phyloP scores from a whole-genome alignment of 2,797 vertebrate species.

The Etheostoma nigrum region DNA sequence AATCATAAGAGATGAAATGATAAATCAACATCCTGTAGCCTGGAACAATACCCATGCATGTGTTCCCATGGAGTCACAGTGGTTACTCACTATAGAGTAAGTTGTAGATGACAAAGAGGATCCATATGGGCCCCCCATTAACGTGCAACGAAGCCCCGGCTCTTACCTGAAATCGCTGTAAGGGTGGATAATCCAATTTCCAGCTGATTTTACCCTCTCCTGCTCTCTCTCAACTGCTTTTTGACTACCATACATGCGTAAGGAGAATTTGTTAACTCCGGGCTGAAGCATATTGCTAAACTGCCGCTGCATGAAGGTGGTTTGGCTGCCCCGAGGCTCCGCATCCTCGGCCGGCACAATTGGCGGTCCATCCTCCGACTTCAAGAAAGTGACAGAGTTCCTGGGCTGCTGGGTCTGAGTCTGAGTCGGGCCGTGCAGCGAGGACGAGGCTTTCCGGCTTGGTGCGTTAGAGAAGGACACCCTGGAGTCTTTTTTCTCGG shows the following conservation, averaged over 20 bases:
- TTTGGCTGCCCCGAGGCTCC: slow-evolving; percentile 89
- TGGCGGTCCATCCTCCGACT: slow-evolving; percentile 86
- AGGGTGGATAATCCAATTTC: slow-evolving; percentile 99
- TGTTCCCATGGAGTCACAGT: slow-evolving; percentile 37
- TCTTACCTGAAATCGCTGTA: slow-evolving; percentile 99
- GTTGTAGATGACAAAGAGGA: slow-evolving; percentile 68
- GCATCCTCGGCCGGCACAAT: slow-evolving; percentile 88
- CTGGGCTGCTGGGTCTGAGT: slow-evolving; percentile 81
- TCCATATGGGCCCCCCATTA: slow-evolving; percentile 51
- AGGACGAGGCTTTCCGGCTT: slow-evolving; percentile 87
- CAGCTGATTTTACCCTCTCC: slow-evolving; percentile 96
- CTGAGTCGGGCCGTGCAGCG: slow-evolving; percentile 77
- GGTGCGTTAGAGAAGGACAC: slow-evolving; percentile 89
- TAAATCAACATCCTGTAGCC: slow-evolving; percentile 18
- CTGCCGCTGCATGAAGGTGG: slow-evolving; percentile 97
- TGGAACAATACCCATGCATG: slow-evolving; percentile 41
- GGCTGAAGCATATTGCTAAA: slow-evolving; percentile 96
- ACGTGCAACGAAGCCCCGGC: slow-evolving; percentile 49
- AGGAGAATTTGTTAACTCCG: slow-evolving; percentile 99
- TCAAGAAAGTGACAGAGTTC: slow-evolving; percentile 88
- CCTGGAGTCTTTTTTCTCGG: slow-evolving; percentile 87
- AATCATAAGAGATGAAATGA: background rate
- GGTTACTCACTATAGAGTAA: slow-evolving; percentile 62
- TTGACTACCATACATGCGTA: slow-evolving; percentile 98
- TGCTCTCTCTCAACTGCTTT: slow-evolving; percentile 97